Evolutionary conservation across 1,140 invertebrate genomes (phyloP), one percentile per base, ranked within the genome.

Genomic region (Trachymyrmex septentrionalis): DNA sequence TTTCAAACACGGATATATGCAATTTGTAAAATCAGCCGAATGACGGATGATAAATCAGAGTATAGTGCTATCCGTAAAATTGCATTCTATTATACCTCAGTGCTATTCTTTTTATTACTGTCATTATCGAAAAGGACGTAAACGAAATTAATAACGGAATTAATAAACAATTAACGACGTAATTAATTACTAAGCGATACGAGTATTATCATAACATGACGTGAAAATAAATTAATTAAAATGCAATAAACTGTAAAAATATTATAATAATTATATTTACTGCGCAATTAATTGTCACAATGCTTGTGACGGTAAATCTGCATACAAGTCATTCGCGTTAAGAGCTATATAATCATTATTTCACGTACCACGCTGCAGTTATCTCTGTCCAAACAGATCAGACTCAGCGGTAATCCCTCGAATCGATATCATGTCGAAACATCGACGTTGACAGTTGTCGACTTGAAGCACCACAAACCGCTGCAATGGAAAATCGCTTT

Each of bases 391-490:
- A 82, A 82, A 82, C 67, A 82, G 80, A 82, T 82, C 67, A 82
- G 34, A 48, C 12, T 73, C 12, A 14, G 4, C 55, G 21, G 80
- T 82, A 59, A 72, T 59, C 78, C 21, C 5, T 7, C 38, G 86
- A 73, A 85, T 88, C 87, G 86, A 88, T 87, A 87, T 72, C 30
- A 67, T 85, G 76, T 88, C 78, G 86, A 87, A 61, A 81, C 24
- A 38, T 57, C 44, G 86, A 38, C 34, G 50, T 72, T 38, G 53
- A 73, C 44, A 61, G 34, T 34, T 61, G 34, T 48, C 66, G 19
- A 85, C 66, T 77, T 84, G 24, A n/a, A 57, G 34, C 24, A 10
- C 53, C 21, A 21, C 85, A 77, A 87, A 77, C 66, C 50, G 55
- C 57, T 16, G 50, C 57, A 53, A 34, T 34, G 57, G 12, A 44